phyloP scores from a whole-genome alignment of 2,888 invertebrate genomes.

The Epinotia ramella region DNA sequence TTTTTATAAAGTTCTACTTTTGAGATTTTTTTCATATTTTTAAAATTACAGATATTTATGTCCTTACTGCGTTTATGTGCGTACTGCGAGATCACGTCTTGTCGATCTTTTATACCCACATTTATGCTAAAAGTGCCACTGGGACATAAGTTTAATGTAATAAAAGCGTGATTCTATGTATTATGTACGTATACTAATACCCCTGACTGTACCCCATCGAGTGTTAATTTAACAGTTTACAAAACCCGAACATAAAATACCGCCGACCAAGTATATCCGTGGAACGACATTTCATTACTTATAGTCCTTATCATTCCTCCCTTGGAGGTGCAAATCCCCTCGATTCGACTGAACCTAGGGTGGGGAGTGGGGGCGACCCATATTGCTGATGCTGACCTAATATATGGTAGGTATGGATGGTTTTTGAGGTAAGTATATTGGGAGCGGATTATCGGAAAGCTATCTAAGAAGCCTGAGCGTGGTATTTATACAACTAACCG shows the following conservation, averaged over 20 bases:
- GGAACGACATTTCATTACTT: constrained; percentile 17
- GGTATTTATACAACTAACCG: neutral
- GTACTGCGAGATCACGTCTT: too few species aligned
- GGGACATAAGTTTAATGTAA: too few species aligned
- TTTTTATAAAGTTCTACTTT: too few species aligned
- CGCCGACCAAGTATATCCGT: neutral
- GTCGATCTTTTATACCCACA: too few species aligned
- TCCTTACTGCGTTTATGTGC: too few species aligned
- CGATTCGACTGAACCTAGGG: constrained; percentile 4
- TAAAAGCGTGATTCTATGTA: too few species aligned
- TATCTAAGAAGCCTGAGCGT: neutral
- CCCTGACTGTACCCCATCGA: neutral
- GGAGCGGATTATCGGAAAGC: neutral
- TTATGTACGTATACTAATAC: too few species aligned
- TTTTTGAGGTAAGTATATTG: neutral
- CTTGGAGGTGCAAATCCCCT: constrained; percentile 18
- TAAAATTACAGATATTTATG: too few species aligned
- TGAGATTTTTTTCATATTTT: too few species aligned
- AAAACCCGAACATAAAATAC: neutral
- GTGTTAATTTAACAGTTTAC: neutral
- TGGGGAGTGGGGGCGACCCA: constrained; percentile 26
- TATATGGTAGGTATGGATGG: constrained; percentile 1
- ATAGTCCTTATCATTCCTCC: constrained; percentile 16
- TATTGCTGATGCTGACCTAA: constrained; percentile 31
- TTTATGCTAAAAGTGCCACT: too few species aligned